These are phyloP conservation scores for Morpho deidamia DNA, from an alignment of 2,888 invertebrate genomes.

Conservation along the genomic window DNA sequence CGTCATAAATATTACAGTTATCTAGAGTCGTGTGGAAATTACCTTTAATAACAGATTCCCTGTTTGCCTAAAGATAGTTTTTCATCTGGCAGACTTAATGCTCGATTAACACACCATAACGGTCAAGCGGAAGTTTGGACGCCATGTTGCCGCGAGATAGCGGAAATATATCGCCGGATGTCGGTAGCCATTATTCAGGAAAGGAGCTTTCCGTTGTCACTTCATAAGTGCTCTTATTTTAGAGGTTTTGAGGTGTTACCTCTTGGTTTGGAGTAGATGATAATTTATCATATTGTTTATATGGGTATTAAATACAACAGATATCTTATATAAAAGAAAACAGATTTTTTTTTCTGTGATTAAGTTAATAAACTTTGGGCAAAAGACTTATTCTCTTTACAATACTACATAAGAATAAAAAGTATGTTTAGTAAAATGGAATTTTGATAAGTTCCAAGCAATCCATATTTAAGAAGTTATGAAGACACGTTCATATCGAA, in stretches of 20 bases:
- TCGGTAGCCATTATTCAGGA: conserved; percentile 70
- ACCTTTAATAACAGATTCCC: conserved; percentile 33
- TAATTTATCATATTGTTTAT: conserved; percentile 11
- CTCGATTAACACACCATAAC: conserved; percentile 75
- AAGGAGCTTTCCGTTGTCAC: conserved; percentile 66
- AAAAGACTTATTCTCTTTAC: too few species aligned
- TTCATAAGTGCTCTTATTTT: conserved; percentile 62
- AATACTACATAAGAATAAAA: too few species aligned
- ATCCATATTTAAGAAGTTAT: too few species aligned
- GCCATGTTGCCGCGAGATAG: conserved; percentile 71
- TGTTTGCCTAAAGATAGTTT: conserved; percentile 51
- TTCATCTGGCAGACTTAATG: conserved; percentile 68
- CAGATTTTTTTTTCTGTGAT: too few species aligned
- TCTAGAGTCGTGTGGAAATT: conserved; percentile 34
- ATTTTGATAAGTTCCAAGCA: too few species aligned
- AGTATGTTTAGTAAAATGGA: too few species aligned
- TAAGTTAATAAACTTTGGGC: too few species aligned
- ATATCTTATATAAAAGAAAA: too few species aligned
- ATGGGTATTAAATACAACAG: too few species aligned
- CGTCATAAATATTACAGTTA: conserved; percentile 2
- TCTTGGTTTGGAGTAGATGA: conserved; percentile 8
- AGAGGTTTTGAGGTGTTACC: conserved; percentile 19
- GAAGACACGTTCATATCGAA: too few species aligned
- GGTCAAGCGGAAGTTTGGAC: conserved; percentile 69
- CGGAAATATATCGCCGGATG: conserved; percentile 76